phyloP scores from a whole-genome alignment of 2,113 vertebrate species.

The Turdus rufiventris region DNA sequence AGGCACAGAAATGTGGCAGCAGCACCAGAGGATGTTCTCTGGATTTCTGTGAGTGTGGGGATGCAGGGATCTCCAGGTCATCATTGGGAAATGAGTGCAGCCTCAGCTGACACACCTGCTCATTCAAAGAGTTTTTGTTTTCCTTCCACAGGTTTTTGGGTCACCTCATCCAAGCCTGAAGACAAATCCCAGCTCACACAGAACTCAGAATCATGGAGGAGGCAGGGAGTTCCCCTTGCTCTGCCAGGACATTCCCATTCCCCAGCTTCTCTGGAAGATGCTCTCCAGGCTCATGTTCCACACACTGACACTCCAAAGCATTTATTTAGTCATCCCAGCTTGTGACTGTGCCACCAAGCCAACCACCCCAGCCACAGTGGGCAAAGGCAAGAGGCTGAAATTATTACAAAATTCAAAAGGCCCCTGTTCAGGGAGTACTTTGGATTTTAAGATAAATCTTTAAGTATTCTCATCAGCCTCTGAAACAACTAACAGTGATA shows the following conservation, averaged over 20 bases:
- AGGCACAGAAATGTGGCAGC: background rate
- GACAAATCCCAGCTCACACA: background rate
- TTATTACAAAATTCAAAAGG: background rate
- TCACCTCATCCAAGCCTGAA: background rate
- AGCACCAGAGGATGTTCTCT: background rate
- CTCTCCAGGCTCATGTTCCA: background rate
- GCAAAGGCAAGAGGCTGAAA: background rate
- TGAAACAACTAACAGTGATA: background rate
- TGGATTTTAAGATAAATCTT: background rate
- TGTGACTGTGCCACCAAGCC: slow-evolving; percentile 14
- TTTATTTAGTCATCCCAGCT: slow-evolving; percentile 40
- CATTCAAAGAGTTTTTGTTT: background rate
- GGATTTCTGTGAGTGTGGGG: background rate
- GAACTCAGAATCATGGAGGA: background rate
- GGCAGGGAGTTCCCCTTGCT: background rate
- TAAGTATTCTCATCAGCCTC: background rate
- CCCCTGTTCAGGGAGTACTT: background rate
- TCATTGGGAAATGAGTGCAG: accelerated
- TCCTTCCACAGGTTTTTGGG: background rate
- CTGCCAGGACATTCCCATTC: background rate
- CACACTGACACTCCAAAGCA: background rate
- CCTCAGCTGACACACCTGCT: background rate
- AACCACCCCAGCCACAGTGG: background rate
- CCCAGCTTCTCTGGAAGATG: slow-evolving; percentile 9
- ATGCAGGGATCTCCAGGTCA: background rate